These are phyloP conservation scores for Pluvialis apricaria DNA, from an alignment of 2,113 vertebrate species.

Conservation along the genomic window DNA sequence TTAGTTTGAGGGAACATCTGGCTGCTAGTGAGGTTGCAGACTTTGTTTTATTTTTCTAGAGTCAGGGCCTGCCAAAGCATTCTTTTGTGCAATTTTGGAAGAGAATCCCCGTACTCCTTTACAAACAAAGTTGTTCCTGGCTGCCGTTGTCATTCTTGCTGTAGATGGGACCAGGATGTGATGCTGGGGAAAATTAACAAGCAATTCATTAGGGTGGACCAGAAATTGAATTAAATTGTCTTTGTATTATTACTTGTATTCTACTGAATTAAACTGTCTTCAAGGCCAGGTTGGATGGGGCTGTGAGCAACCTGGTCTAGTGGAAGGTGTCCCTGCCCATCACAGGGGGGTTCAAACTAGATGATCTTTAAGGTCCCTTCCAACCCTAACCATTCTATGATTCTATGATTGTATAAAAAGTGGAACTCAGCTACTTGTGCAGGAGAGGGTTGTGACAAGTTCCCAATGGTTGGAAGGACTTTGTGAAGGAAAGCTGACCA, in stretches of 20 bases:
- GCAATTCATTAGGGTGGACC: neutral
- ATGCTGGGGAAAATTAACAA: neutral
- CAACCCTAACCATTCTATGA: neutral
- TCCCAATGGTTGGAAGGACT: neutral
- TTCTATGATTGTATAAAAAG: neutral
- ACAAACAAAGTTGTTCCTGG: neutral
- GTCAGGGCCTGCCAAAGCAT: constrained; percentile 1
- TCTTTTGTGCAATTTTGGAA: constrained; percentile 25
- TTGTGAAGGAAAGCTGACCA: neutral
- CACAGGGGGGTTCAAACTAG: neutral
- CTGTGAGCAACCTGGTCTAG: neutral
- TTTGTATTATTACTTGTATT: neutral
- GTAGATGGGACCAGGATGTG: neutral
- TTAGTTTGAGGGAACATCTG: constrained; percentile 41
- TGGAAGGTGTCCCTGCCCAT: neutral
- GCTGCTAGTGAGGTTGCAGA: constrained; percentile 16
- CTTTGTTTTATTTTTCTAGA: constrained; percentile 13
- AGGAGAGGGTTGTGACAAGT: neutral
- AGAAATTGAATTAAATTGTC: neutral
- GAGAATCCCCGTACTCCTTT: neutral
- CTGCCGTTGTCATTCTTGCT: neutral
- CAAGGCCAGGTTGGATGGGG: neutral
- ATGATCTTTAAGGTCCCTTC: neutral
- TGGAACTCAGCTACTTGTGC: neutral
- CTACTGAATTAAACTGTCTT: neutral